These are phyloP conservation scores for Orius laevigatus DNA, from an alignment of 1,140 invertebrate genomes.

Conservation along the genomic window DNA sequence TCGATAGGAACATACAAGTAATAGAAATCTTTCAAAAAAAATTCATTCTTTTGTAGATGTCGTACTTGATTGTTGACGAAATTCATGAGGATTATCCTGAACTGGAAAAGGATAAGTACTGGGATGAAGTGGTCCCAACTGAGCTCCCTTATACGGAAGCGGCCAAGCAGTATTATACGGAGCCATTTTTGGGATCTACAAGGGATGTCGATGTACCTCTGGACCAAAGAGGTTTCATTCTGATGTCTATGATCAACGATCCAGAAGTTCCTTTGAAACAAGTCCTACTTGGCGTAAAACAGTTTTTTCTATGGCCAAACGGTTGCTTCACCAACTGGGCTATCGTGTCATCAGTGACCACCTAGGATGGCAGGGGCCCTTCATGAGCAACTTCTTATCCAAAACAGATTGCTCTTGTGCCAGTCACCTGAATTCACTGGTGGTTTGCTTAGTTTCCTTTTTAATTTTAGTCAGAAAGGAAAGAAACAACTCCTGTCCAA, in stretches of 20 bases:
- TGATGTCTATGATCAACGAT: constrained; percentile 3
- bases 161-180: constrained; percentile 10
- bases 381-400: neutral
- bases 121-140: constrained; percentile 17
- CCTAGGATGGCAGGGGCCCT: neutral
- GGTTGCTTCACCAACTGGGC: no score
- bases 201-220: constrained; percentile 10
- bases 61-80: constrained; percentile 17
- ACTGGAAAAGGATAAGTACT: constrained; percentile 15
- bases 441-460: neutral
- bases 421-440: neutral
- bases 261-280: constrained; percentile 3
- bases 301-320: no score
- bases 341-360: neutral
- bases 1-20: constrained; percentile 30
- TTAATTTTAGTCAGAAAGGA: neutral
- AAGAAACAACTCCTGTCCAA: constrained; percentile 3
- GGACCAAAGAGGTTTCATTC: constrained; percentile 6
- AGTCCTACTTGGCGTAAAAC: neutral
- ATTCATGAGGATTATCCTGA: constrained; percentile 14
- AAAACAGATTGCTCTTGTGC: neutral
- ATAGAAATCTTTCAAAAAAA: neutral
- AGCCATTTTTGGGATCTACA: constrained; percentile 14
- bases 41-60: constrained; percentile 11
- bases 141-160: constrained; percentile 16